Percentiles rank a stretch among this genome's conserved stretches.
These are phyloP conservation scores for Operophtera brumata DNA, from an alignment of 2,888 invertebrate genomes.

Conservation along the genomic window DNA sequence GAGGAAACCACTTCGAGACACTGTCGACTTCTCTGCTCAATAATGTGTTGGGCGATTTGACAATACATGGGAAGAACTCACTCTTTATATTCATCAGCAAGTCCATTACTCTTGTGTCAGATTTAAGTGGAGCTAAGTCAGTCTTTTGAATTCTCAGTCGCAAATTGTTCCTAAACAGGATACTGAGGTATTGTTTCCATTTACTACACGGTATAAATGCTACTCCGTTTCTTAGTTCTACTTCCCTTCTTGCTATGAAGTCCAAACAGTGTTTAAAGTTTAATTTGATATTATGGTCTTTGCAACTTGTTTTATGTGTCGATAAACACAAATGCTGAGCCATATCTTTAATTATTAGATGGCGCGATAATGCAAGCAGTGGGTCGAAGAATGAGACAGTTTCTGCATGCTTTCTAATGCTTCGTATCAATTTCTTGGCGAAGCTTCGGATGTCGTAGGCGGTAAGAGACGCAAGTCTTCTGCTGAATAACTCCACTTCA, in stretches of 20 bases:
- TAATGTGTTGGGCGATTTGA: conserved; percentile 36
- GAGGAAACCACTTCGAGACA: conserved; percentile 75
- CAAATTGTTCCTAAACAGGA: conserved; percentile 73
- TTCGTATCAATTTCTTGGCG: conserved; percentile 58
- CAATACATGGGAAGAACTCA: conserved; percentile 37
- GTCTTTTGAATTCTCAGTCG: conserved; percentile 51
- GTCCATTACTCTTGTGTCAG: conserved; percentile 62
- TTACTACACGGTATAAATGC: conserved; percentile 77
- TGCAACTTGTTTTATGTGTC: conserved; percentile 48
- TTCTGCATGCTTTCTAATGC: conserved; percentile 47
- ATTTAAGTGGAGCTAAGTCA: conserved; percentile 46
- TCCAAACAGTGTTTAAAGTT: conserved; percentile 79
- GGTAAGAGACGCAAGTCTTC: conserved; percentile 47
- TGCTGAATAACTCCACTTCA: conserved; percentile 59
- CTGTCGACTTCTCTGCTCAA: conserved; percentile 64
- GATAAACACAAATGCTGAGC: conserved; percentile 55
- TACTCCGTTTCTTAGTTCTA: conserved; percentile 74
- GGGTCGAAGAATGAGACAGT: conserved; percentile 43
- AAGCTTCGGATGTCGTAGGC: conserved; percentile 63
- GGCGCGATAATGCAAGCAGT: conserved; percentile 53
- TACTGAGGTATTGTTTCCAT: conserved; percentile 76
- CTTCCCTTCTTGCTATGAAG: conserved; percentile 75
- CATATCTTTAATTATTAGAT: conserved; percentile 58
- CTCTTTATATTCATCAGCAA: conserved; percentile 50
- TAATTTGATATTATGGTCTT: conserved; percentile 58